Evolutionary conservation across 2,888 invertebrate species (phyloP).

Genomic region (Dascillus cervinus): DNA sequence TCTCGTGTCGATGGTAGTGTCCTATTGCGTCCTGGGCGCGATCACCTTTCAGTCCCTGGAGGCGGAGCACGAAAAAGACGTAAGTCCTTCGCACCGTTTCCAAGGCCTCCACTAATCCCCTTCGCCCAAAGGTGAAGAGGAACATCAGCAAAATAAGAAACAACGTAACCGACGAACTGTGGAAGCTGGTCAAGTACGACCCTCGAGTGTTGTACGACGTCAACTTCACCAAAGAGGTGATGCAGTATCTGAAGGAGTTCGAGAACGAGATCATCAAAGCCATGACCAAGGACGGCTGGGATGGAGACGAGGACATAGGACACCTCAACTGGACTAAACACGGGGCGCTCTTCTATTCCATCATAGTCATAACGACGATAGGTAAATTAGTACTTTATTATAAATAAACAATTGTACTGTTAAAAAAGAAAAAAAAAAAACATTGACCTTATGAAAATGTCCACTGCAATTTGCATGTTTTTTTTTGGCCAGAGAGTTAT

Average conservation of each 20-base stretch:
- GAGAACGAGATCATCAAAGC: constrained; percentile 68
- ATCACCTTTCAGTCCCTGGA: constrained; percentile 76
- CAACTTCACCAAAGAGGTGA: constrained; percentile 73
- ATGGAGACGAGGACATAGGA: constrained; percentile 56
- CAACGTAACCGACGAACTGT: constrained; percentile 71
- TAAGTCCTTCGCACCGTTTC: constrained; percentile 33
- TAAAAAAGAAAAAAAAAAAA: no score
- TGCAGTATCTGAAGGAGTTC: constrained; percentile 49
- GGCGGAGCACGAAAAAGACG: constrained; percentile 64
- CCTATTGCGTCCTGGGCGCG: constrained; percentile 84
- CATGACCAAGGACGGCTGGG: constrained; percentile 86
- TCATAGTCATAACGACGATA: constrained; percentile 93
- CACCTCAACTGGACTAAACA: constrained; percentile 75
- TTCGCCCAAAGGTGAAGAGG: constrained; percentile 57
- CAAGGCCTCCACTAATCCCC: background rate
- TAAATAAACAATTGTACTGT: no score
- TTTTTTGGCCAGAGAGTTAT: no score
- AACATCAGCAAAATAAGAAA: constrained; percentile 64
- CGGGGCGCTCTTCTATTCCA: constrained; percentile 89
- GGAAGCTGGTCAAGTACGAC: constrained; percentile 60
- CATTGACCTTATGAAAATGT: no score
- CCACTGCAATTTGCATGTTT: no score
- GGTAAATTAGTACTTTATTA: no score
- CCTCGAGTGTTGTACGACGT: constrained; percentile 61
- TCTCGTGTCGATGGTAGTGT: constrained; percentile 78